Evolutionary conservation across 2,113 vertebrate species (phyloP), one percentile per base, ranked within the genome.

Genomic region (Ptilorrhoa leucosticta): DNA sequence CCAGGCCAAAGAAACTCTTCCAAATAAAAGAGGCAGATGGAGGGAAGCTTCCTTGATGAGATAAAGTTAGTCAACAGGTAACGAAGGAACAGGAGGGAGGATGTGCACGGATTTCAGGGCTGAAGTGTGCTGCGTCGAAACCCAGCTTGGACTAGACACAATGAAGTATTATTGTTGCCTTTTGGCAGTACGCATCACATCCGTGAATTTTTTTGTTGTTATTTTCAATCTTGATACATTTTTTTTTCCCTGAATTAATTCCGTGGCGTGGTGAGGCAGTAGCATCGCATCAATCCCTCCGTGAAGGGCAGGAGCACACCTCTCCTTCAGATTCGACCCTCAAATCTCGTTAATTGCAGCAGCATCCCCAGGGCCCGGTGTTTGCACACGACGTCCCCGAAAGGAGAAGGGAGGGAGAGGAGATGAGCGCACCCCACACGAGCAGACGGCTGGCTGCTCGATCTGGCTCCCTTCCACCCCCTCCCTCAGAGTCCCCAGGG

Each of bases 311-410:
- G 42, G 45, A 85, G 70, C 81, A 69, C 28, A 70, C 44, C 61
- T 95, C 87, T 96, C 91, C 87, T 96, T 95, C 84, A 90, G 64
- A 31, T 85, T 58, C 44, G 66, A 95, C 89, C 93, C 85, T 73
- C 90, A 93, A 91, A 96, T 60, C 90, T 94, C 94, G 91, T 91
- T 97, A 96, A 91, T 6, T 77, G 57, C 75, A 31, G 61, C 42
- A 40, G 71, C 27, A 1, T 69, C 93, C 85, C 89, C 50, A 21
- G 66, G 85, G 91, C 70, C 47, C 75, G 1, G 2, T 81, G 88
- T 91, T 95, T 88, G 93, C 73, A 37, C 82, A 35, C 1, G 7
- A 15, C 1, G 0, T 68, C 30, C 84, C 65, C 1, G 0, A 35
- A 35, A 80, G n/a, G 50, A 61, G 40, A 31, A 56, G n/a, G 66